Evolutionary conservation across 2,797 vertebrate genomes (phyloP).

Genomic region (Pipistrellus nathusii): DNA sequence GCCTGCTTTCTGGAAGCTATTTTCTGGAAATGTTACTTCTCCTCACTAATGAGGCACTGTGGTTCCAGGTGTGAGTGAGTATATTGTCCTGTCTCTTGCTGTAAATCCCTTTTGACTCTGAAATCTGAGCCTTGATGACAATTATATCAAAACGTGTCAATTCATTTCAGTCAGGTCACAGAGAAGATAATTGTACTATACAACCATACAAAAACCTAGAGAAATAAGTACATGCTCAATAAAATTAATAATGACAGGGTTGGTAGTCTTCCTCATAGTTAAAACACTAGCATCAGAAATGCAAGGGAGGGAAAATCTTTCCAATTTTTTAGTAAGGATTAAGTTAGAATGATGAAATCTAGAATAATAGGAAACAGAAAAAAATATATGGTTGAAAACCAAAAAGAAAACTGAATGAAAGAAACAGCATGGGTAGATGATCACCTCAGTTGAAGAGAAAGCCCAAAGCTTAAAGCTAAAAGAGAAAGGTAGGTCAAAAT

Average conservation of each 20-base stretch:
- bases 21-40: constrained; percentile 31
- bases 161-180: background rate
- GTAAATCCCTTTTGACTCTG: background rate
- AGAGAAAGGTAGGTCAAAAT: constrained; percentile 63
- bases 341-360: constrained; percentile 46
- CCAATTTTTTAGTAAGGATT: background rate
- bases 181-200: background rate
- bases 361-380: constrained; percentile 58
- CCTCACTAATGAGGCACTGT: background rate
- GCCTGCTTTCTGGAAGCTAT: background rate
- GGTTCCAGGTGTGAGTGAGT: constrained; percentile 12
- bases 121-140: background rate
- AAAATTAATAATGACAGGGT: background rate
- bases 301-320: constrained; percentile 9
- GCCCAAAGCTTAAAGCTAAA: constrained; percentile 36
- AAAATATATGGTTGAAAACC: constrained; percentile 20
- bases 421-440: constrained; percentile 53
- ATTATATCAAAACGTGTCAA: background rate
- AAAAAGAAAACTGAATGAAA: constrained; percentile 69
- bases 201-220: background rate
- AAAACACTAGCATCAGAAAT: background rate
- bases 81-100: background rate
- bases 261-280: background rate
- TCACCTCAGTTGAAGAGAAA: constrained; percentile 54
- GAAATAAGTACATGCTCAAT: background rate